These are phyloP conservation scores for Palloptera scutellata DNA, from an alignment of 2,888 invertebrate species.

Conservation along the genomic window DNA sequence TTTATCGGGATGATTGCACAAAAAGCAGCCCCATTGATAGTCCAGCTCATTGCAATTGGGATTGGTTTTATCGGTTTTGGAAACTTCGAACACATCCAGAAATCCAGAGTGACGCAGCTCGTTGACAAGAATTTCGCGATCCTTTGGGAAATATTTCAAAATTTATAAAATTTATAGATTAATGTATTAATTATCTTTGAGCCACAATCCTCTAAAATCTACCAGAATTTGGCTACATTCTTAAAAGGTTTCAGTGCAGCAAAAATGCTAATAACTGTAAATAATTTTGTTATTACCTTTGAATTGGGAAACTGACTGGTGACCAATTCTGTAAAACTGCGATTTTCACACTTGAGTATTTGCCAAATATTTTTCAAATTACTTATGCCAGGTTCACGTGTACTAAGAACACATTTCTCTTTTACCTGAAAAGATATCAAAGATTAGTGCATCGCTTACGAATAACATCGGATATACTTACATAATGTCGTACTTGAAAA, in stretches of 20 bases:
- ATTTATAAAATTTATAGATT: neutral
- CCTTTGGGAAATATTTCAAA: conserved; percentile 65
- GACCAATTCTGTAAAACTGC: conserved; percentile 87
- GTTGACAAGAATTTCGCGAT: conserved; percentile 85
- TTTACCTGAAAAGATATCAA: conserved; percentile 68
- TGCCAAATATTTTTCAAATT: conserved; percentile 94
- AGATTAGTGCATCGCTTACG: neutral
- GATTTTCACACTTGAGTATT: conserved; percentile 89
- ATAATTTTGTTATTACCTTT: conserved; percentile 72
- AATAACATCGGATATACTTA: conserved; percentile 48
- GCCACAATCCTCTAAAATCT: neutral
- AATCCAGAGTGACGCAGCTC: conserved; percentile 87
- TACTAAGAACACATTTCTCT: conserved; percentile 79
- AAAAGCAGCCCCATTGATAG: conserved; percentile 86
- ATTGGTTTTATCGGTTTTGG: conserved; percentile 64
- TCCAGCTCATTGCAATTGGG: conserved; percentile 66
- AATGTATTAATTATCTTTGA: neutral
- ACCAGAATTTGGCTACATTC: neutral
- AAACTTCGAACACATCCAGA: conserved; percentile 92
- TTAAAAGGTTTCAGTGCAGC: too few species aligned
- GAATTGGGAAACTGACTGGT: conserved; percentile 92
- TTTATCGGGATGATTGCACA: conserved; percentile 91
- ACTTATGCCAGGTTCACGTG: conserved; percentile 81
- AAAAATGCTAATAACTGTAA: too few species aligned
- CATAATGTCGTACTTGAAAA: conserved; percentile 72